phyloP scores from a whole-genome alignment of 2,888 invertebrate species.

The Emmelina monodactyla region DNA sequence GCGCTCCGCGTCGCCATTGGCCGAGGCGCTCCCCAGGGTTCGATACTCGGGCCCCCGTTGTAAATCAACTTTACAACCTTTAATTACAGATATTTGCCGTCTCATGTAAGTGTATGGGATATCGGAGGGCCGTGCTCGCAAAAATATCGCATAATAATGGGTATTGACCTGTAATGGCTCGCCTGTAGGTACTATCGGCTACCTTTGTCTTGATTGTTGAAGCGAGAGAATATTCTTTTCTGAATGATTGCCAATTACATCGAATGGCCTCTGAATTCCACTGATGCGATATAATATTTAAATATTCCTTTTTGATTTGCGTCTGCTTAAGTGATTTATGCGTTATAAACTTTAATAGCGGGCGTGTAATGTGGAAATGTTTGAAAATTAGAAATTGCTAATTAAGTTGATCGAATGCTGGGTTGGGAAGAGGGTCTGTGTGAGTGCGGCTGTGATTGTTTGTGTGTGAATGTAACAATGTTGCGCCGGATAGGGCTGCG shows the following conservation, averaged over 20 bases:
- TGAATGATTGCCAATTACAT: constrained; percentile 66
- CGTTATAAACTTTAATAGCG: constrained; percentile 37
- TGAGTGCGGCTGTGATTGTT: constrained; percentile 22
- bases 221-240: constrained; percentile 55
- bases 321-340: constrained; percentile 56
- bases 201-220: constrained; percentile 63
- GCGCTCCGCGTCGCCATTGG: constrained; percentile 42
- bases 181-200: constrained; percentile 61
- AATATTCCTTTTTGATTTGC: constrained; percentile 49
- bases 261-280: constrained; percentile 61
- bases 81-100: constrained; percentile 66
- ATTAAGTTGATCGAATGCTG: too few relatives aligned
- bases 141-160: constrained; percentile 67
- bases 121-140: constrained; percentile 61
- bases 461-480: constrained; percentile 40
- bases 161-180: constrained; percentile 63
- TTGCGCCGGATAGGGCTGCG: constrained; percentile 66
- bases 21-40: constrained; percentile 47
- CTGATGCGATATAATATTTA: constrained; percentile 44
- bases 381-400: too few relatives aligned
- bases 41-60: constrained; percentile 53
- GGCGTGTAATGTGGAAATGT: constrained; percentile 23
- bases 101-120: constrained; percentile 57
- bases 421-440: constrained; percentile 12
- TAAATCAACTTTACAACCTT: constrained; percentile 67